Base-by-base conservation (phyloP, 2,113 vertebrate species). In the Entomyzon cyanotis region DNA sequence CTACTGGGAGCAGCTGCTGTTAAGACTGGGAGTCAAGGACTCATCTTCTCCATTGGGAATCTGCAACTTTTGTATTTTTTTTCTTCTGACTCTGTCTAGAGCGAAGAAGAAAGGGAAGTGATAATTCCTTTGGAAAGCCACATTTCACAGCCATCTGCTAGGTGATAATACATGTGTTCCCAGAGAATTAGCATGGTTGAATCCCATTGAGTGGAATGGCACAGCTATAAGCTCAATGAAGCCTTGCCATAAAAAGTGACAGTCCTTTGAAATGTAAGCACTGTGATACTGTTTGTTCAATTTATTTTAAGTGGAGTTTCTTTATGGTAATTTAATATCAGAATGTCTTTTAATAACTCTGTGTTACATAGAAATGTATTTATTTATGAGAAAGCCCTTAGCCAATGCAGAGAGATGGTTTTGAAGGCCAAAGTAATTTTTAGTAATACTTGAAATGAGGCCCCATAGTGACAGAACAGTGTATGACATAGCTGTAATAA, bases 91-190 rank as follows among this genome's bases (percentile, higher is more conserved):
- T 85, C 42, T 53, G 12, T 87, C 42, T 89, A 78, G 30, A 90
- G 27, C 35, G 82, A 83, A 95, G 59, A 90, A 88, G 71, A 93
- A 81, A 85, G 28, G 42, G 27, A 88, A 92, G 80, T 91, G 86
- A 94, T 92, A 93, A 94, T 95, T 94, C 81, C 63, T 91, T 82
- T 85, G 84, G 81, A 95, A 96, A 96, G 79, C 47, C 83, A 80
- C 91, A 46, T 92, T 95, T 96, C 82, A 93, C 79, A 90, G 27
- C 83, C 93, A 89, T 93, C 92, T 95, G 84, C 90, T 87, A 93
- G 90, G 92, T 41, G 56, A 79, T 96, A 87, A 94, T 95, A 64
- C 71, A 46, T 65, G 52, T 67, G 17, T 87, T 96, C 44, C 60
- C n/a, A 68, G 82, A 96, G 88, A 93, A 89, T 95, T 89, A 87